Percentiles rank a stretch among this genome's conserved stretches.
Evolutionary conservation across 2,888 invertebrate genomes (phyloP).

Genomic region (Zonitis immaculata): DNA sequence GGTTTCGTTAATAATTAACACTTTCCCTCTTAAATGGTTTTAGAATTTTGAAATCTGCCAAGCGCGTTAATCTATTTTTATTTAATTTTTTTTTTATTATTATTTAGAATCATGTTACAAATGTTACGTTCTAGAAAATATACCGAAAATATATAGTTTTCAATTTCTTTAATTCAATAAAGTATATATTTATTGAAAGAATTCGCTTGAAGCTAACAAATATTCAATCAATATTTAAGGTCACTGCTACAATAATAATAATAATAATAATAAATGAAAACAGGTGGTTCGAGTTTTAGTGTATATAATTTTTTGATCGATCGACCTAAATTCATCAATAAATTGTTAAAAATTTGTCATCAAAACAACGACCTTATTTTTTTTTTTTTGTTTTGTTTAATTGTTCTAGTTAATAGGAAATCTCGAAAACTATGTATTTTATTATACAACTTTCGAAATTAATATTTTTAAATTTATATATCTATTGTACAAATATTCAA

Average conservation of each 20-base stretch:
- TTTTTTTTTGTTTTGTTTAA: no score
- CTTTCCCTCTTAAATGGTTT: conserved; percentile 11
- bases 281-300: background rate
- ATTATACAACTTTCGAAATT: background rate
- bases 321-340: background rate
- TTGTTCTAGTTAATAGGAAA: conserved; percentile 3
- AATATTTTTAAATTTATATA: background rate
- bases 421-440: background rate
- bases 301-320: background rate
- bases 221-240: background rate
- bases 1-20: conserved; percentile 12
- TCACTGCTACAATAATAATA: background rate
- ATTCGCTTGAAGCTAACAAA: background rate
- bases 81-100: no score
- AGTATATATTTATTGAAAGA: background rate
- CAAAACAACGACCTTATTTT: no score
- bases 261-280: background rate
- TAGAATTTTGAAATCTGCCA: conserved; percentile 8
- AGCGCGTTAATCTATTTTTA: no score
- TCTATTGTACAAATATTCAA: conserved; percentile 1
- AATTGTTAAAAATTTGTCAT: background rate
- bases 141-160: conserved; percentile 5
- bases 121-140: conserved; percentile 17
- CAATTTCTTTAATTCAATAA: conserved; percentile 11
- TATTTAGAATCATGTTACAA: conserved; percentile 15